Evolutionary conservation across 2,888 invertebrate genomes (phyloP).

Genomic region (Chrysolina americana): DNA sequence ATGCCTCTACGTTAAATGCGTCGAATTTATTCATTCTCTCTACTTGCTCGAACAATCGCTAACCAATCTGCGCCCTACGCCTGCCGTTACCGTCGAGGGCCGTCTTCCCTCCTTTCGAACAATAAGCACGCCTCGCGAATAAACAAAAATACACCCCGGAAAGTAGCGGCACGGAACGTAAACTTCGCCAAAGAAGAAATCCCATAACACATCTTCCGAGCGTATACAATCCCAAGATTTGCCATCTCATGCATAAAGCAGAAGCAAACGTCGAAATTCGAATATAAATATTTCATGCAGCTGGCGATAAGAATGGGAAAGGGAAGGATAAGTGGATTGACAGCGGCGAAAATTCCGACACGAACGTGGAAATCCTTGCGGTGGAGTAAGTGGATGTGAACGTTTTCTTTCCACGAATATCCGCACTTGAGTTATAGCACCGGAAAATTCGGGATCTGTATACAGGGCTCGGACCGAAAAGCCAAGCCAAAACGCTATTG

Average conservation of each 20-base stretch:
- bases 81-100: too few species aligned
- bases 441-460: background rate
- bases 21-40: too few species aligned
- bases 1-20: too few species aligned
- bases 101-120: background rate
- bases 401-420: conserved; percentile 51
- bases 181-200: conserved; percentile 36
- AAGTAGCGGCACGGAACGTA: conserved; percentile 24
- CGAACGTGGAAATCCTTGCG: conserved; percentile 53
- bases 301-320: conserved; percentile 48
- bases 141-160: conserved; percentile 1
- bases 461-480: too few species aligned
- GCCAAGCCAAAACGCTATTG: too few species aligned
- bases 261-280: conserved; percentile 51
- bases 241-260: conserved; percentile 42
- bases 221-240: conserved; percentile 43
- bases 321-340: conserved; percentile 53
- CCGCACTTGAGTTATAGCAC: conserved; percentile 18
- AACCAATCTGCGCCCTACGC: too few species aligned
- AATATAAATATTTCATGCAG: conserved; percentile 58
- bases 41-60: too few species aligned
- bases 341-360: conserved; percentile 52
- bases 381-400: conserved; percentile 63
- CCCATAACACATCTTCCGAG: conserved; percentile 33
- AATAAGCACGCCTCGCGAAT: background rate